A percentile compares a stretch with the other conserved stretches of the same genome.
phyloP scores from a whole-genome alignment of 2,797 vertebrate genomes.

The Galago senegalensis region DNA sequence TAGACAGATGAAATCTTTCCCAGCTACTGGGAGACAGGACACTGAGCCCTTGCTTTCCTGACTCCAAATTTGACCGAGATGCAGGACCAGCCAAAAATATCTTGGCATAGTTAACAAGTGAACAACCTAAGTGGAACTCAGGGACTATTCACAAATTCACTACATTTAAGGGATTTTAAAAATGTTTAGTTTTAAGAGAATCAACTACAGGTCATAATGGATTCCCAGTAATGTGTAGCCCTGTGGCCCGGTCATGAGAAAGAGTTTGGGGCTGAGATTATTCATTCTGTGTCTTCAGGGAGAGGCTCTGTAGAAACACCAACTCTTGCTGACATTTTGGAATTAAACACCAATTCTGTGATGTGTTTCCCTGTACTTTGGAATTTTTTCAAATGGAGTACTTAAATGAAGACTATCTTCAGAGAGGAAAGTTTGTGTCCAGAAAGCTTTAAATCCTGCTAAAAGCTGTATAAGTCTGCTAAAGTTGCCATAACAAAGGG shows the following conservation, averaged over 20 bases:
- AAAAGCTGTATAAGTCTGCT: not conserved
- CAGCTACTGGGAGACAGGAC: not conserved
- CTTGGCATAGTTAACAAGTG: not conserved
- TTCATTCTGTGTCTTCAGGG: not conserved
- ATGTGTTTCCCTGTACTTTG: not conserved
- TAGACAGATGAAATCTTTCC: not conserved
- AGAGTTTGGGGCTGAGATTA: not conserved
- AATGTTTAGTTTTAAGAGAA: not conserved
- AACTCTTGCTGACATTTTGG: not conserved
- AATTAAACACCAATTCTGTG: not conserved
- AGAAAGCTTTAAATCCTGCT: conserved; percentile 40
- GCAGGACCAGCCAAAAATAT: conserved; percentile 53
- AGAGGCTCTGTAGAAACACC: not conserved
- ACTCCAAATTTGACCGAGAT: not conserved
- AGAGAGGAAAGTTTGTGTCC: not conserved
- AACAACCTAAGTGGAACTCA: not conserved
- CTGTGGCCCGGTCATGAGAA: not conserved
- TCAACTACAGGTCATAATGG: not conserved
- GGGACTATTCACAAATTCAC: conserved; percentile 1
- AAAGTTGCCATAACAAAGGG: not conserved
- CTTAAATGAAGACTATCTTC: not conserved
- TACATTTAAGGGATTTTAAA: not conserved
- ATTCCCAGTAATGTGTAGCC: not conserved
- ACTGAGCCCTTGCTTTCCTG: not conserved
- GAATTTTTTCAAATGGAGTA: conserved; percentile 48